Conservation (phyloP, 2,888 invertebrate species). For the Pherbina coryleti region DNA sequence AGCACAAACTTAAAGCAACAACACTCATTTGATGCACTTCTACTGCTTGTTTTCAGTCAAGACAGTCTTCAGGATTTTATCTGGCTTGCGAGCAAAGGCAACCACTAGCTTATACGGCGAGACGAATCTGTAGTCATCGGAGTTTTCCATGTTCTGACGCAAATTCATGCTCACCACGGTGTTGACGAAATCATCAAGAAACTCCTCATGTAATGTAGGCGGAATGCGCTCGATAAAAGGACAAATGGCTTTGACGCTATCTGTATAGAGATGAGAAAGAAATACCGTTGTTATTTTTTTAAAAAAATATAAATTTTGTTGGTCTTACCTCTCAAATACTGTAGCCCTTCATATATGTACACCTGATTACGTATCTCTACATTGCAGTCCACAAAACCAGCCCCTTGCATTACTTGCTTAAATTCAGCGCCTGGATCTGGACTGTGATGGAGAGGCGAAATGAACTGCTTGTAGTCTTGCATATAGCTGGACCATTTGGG, state of each 20-base stretch:
- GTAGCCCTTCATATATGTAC: conserved; percentile 46
- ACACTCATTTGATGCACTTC: neutral
- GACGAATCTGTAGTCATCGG: conserved; percentile 68
- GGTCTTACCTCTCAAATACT: conserved; percentile 44
- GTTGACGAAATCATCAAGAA: conserved; percentile 74
- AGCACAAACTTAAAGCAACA: conserved; percentile 44
- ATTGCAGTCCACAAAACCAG: conserved; percentile 43
- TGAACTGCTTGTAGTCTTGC: conserved; percentile 46
- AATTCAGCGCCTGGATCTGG: conserved; percentile 43
- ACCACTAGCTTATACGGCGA: conserved; percentile 71
- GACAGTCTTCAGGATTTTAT: neutral
- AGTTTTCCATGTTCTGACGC: conserved; percentile 52
- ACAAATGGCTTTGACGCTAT: conserved; percentile 77
- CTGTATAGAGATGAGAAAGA: conserved; percentile 67
- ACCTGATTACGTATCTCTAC: conserved; percentile 46
- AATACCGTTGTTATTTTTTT: neutral
- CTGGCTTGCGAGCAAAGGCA: conserved; percentile 69
- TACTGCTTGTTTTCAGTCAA: neutral
- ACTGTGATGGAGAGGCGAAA: conserved; percentile 45
- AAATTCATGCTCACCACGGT: conserved; percentile 60
- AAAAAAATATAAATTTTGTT: neutral
- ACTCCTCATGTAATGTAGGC: conserved; percentile 75
- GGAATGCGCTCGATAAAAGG: conserved; percentile 78
- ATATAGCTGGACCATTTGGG: conserved; percentile 47
- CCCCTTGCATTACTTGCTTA: conserved; percentile 39